These are phyloP conservation scores for Zygaena filipendulae DNA, from an alignment of 2,888 invertebrate species.

Conservation along the genomic window DNA sequence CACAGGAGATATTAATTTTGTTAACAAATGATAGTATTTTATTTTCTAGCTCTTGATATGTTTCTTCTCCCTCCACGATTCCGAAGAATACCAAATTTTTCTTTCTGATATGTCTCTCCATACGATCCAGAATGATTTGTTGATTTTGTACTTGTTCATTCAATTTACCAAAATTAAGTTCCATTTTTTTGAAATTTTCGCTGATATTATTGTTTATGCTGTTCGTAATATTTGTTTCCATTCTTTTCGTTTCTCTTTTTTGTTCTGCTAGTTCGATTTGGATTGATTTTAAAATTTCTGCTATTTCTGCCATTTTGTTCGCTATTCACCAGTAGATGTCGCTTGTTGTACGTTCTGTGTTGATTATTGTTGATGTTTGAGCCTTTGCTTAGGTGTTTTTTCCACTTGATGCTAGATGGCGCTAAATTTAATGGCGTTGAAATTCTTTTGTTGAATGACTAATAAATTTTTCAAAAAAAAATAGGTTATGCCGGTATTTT, in stretches of 20 bases:
- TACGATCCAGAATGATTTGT: constrained; percentile 1
- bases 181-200: background rate
- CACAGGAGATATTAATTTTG: constrained; percentile 1
- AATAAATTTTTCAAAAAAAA: background rate
- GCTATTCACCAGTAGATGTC: background rate
- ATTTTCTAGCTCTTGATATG: constrained; percentile 2
- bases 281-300: constrained; percentile 5
- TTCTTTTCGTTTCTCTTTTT: constrained; percentile 3
- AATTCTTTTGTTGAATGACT: background rate
- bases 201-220: constrained; percentile 1
- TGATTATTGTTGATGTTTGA: background rate
- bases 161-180: background rate
- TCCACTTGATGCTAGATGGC: background rate
- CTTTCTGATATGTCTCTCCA: constrained; percentile 1
- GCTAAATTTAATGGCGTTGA: background rate
- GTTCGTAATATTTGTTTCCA: constrained; percentile 3
- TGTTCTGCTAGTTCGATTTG: constrained; percentile 5
- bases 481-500: background rate
- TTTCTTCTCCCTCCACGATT: background rate
- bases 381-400: background rate
- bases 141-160: constrained; percentile 4
- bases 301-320: constrained; percentile 4
- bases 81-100: background rate
- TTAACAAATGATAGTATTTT: constrained; percentile 4
- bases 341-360: background rate